Evolutionary conservation across 92 coral and sea anemone genomes (phyloP).

Genomic region (Siderastrea radians): DNA sequence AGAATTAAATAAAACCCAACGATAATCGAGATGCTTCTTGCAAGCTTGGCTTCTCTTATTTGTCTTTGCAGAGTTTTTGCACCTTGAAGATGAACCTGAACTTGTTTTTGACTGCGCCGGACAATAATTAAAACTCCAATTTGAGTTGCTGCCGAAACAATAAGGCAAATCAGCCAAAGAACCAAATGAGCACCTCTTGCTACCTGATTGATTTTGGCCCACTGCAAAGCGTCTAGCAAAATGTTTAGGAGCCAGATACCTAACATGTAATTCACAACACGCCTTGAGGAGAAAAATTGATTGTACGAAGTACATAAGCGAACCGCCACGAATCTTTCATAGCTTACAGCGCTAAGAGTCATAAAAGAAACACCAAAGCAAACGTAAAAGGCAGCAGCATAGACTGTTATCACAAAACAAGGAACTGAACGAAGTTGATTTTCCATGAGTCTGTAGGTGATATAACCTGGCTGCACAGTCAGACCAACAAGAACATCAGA

Average conservation of each 20-base stretch:
- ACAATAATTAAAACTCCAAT: too few species aligned
- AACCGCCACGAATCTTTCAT: slow-evolving; percentile 80
- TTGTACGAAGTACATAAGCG: slow-evolving; percentile 66
- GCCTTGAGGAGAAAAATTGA: slow-evolving; percentile 49
- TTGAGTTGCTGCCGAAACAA: too few species aligned
- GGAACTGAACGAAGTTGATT: slow-evolving; percentile 63
- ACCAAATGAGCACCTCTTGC: too few species aligned
- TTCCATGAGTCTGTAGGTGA: slow-evolving; percentile 69
- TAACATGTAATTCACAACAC: slow-evolving; percentile 17
- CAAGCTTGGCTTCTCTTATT: slow-evolving; percentile 54
- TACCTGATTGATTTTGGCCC: slow-evolving; percentile 58
- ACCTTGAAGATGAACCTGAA: too few species aligned
- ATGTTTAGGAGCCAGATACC: too few species aligned
- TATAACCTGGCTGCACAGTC: slow-evolving; percentile 68
- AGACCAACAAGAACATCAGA: slow-evolving; percentile 74
- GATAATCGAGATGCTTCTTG: slow-evolving; percentile 59
- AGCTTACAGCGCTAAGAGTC: slow-evolving; percentile 80
- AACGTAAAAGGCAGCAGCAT: slow-evolving; percentile 69
- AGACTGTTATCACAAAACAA: slow-evolving; percentile 59
- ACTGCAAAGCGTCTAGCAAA: slow-evolving; percentile 69
- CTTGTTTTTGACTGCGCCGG: too few species aligned
- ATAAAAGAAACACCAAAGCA: slow-evolving; percentile 85
- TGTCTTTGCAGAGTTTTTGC: background rate
- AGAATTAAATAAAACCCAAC: slow-evolving; percentile 64
- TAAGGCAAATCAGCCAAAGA: too few species aligned